Base-by-base conservation (phyloP, 2,113 vertebrate species). In the Probosciger aterrimus region DNA sequence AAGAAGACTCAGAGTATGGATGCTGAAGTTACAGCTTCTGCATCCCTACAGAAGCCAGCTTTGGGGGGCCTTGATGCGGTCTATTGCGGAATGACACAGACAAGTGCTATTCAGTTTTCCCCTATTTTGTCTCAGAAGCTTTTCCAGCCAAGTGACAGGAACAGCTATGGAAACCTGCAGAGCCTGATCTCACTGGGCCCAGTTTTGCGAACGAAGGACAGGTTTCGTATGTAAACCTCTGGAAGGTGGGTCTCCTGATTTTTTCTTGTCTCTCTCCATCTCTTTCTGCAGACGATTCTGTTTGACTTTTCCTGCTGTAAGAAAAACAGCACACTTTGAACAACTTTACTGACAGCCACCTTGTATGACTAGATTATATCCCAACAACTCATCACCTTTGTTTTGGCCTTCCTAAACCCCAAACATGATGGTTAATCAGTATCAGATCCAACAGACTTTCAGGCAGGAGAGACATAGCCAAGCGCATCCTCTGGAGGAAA, bases 161-260 rank as follows among this genome's bases (percentile, higher is more conserved):
- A 5, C 55, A 92, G 83, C 67, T 27, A 57, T 1, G 49, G 91
- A 7, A 79, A 64, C 39, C 71, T 52, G 60, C 96, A 59, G 78
- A 83, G 14, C 55, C 71, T 95, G 60, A 49, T 97, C 9, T 97
- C 96, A 5, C 57, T 96, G 0, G 97, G 97, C 10, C 96, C 96
- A 1, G 6, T 96, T 1, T 44, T 85, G 68, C 88, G 82, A 73
- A 67, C 4, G 10, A 88, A 47, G 64, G n/a, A 43, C 43, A 82
- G 53, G 43, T 59, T 75, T 30, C 59, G 90, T 39, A 1, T 41
- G 84, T 7, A 63, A 60, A 7, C 55, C 88, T 13, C 39, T 11
- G 43, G n/a, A 92, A 92, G 92, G 95, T 96, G 90, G 3, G 88
- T 73, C 43, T 82, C 35, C 50, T 33, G 14, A 0, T 27, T 37